phyloP scores from a whole-genome alignment of 2,888 invertebrate species.

The Amphimallon solstitiale region DNA sequence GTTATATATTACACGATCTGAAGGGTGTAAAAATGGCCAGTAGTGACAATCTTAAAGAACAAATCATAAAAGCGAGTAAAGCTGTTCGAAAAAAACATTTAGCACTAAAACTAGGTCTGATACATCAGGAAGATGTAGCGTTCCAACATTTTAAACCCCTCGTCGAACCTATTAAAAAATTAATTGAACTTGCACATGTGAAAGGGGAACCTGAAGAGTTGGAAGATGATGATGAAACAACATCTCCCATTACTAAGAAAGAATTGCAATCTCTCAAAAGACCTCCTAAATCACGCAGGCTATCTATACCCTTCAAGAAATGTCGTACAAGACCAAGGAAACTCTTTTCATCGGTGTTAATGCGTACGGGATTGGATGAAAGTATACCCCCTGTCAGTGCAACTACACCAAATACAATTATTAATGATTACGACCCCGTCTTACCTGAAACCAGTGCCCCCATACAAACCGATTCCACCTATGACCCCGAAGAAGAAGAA shows the following conservation, averaged over 20 bases:
- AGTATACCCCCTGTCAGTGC: no score
- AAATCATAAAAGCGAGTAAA: slow-evolving; percentile 3
- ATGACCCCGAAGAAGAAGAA: background rate
- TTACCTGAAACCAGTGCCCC: no score
- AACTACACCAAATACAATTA: no score
- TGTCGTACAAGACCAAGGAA: background rate
- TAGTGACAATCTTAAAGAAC: no score
- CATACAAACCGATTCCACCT: no score
- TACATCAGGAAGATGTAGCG: background rate
- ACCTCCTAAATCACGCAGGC: background rate
- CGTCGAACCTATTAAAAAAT: slow-evolving; percentile 7
- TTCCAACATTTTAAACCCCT: slow-evolving; percentile 3
- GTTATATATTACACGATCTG: background rate
- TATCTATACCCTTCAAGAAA: background rate
- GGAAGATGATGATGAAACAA: background rate
- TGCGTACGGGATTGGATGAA: no score
- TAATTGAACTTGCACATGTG: background rate
- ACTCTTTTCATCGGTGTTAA: no score
- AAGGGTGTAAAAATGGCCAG: background rate
- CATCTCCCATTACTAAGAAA: background rate
- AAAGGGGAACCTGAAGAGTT: background rate
- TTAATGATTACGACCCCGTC: no score
- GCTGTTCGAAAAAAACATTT: slow-evolving; percentile 11
- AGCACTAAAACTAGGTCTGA: slow-evolving; percentile 6
- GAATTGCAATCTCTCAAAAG: background rate